phyloP scores from a whole-genome alignment of 2,113 vertebrate genomes.

The Leucosticte australis region DNA sequence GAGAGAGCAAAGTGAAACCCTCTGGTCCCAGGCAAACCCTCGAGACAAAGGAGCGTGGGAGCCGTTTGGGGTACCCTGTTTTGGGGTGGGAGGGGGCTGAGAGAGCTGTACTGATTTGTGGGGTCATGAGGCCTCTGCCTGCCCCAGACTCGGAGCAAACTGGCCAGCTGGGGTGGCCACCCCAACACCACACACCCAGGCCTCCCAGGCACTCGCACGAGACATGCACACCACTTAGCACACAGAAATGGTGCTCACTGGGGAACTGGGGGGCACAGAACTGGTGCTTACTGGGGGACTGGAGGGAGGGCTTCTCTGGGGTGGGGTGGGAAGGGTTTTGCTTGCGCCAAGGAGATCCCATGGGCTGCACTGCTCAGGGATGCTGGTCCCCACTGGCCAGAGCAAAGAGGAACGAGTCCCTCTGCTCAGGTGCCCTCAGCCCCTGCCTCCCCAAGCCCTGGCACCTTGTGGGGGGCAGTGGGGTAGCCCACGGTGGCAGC shows the following conservation, averaged over 20 bases:
- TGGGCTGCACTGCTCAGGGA: neutral
- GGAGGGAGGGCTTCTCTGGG: neutral
- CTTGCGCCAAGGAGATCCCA: neutral
- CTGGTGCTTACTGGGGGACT: neutral
- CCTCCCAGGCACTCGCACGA: neutral
- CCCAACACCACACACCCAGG: neutral
- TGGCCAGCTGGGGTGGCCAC: neutral
- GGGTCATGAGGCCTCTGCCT: neutral
- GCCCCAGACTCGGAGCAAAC: neutral
- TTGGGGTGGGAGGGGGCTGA: neutral
- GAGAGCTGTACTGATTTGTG: neutral
- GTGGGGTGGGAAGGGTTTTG: neutral
- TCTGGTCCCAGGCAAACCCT: conserved; percentile 67
- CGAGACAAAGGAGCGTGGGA: neutral
- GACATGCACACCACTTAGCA: conserved; percentile 36
- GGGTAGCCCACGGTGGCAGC: neutral
- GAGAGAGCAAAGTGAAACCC: conserved; percentile 43
- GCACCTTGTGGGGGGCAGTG: neutral
- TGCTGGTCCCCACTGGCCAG: neutral
- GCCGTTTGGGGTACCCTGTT: neutral
- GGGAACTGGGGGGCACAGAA: neutral
- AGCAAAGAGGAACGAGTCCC: neutral
- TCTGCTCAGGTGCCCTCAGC: neutral
- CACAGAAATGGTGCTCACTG: neutral
- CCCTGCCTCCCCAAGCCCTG: neutral